Base-by-base conservation (phyloP, 35 echinoderm and acorn worm genomes). In the Strongylocentrotus purpuratus region DNA sequence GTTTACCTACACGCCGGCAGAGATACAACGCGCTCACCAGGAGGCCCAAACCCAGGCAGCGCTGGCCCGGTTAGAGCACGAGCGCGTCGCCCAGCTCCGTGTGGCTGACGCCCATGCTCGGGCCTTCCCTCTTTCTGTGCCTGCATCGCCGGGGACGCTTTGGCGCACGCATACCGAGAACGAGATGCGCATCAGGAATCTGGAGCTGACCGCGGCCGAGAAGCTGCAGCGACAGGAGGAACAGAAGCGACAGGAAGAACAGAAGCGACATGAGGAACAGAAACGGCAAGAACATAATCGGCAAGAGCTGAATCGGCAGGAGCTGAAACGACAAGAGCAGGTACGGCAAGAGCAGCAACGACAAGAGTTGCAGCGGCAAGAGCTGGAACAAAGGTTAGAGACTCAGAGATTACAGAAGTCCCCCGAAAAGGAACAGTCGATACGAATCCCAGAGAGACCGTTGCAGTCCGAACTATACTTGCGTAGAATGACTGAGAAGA, bases 1-100 rank as follows among this genome's bases (percentile, higher is more conserved):
- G 95, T 99, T 99, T 85, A 99, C 96, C 3, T 99, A 98, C 90
- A 97, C 95, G 92, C 98, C 92, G 4, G 96, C 98, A 22, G 98
- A 99, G 86, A 99, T 97, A 48, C 95, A 96, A 45, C 94, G 96
- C 13, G 96, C 96, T 61, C 96, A 96, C 31, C 96, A 96, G 60
- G 96, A 96, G 32, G 96, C 96, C n/a, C 96, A 96, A 35, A 46
- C 95, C 2, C 94, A 58, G 48, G 91, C 91, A 4, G 91, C 91
- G 13, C 15, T 93, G 25, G 97, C 97, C 17, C 55, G 98, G 92
- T 88, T 99, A 85, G 98, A 99, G 70, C 97, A 99, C 85, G 97
- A 97, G 10, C 95, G 98, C 0, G 95, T 99, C 1, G 95, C 98
- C 2, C 96, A 97, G 55, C 91, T 99, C 33, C 91, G 98, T 7